Evolutionary conservation across 2,888 invertebrate genomes (phyloP).

Genomic region (Reticulitermes lucifugus): DNA sequence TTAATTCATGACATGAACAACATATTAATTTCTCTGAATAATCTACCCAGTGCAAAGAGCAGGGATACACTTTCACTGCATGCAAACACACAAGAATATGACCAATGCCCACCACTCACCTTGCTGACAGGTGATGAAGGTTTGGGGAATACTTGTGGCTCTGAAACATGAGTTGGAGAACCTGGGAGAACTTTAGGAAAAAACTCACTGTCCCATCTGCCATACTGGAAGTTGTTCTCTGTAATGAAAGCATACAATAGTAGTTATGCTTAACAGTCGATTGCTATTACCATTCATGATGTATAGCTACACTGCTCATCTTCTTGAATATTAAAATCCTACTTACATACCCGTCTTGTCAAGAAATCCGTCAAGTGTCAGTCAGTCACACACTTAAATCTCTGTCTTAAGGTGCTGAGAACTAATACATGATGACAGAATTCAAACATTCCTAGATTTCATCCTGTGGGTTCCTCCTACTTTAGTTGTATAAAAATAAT

Average conservation of each 20-base stretch:
- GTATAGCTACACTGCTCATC: no score
- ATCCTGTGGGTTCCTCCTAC: no score
- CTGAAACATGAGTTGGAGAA: neutral
- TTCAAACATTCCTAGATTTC: no score
- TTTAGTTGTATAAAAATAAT: no score
- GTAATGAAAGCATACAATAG: neutral
- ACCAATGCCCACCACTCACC: neutral
- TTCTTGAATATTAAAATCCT: no score
- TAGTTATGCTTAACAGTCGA: no score
- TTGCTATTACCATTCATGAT: no score
- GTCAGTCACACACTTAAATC: no score
- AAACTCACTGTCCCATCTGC: conserved; percentile 14
- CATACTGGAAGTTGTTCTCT: conserved; percentile 27
- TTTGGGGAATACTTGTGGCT: neutral
- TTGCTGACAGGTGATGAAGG: neutral
- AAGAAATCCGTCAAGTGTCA: no score
- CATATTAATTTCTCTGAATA: neutral
- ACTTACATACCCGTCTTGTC: no score
- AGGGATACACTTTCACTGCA: neutral
- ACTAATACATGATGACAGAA: no score
- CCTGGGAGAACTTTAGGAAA: conserved; percentile 1
- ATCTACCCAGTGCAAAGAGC: neutral
- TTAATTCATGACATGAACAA: neutral
- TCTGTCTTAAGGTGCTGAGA: no score
- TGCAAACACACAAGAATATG: neutral